These are phyloP conservation scores for Microhierax caerulescens DNA, from an alignment of 2,797 vertebrate species.

Conservation along the genomic window DNA sequence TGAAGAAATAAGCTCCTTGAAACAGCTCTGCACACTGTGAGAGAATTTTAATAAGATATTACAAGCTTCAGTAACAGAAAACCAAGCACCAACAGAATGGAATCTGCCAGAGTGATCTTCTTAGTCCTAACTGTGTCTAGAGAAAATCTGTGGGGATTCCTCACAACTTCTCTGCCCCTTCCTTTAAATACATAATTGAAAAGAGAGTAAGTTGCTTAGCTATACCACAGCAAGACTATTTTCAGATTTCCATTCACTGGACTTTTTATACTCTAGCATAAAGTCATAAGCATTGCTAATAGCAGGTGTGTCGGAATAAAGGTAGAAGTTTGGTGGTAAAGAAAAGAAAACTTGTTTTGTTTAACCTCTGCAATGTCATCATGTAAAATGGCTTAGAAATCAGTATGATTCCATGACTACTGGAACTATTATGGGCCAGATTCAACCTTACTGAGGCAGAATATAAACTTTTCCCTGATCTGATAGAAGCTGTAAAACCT, in stretches of 20 bases:
- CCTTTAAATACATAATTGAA: conserved; percentile 42
- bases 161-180: background rate
- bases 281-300: background rate
- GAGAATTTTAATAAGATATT: conserved; percentile 61
- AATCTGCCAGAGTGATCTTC: background rate
- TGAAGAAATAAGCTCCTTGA: conserved; percentile 44
- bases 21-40: conserved; percentile 30
- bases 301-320: background rate
- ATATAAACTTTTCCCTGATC: background rate
- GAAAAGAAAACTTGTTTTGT: background rate
- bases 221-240: background rate
- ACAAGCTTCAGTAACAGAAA: conserved; percentile 20
- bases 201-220: conserved; percentile 19
- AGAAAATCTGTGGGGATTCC: background rate
- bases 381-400: background rate
- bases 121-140: background rate
- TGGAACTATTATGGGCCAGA: background rate
- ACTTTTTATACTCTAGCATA: background rate
- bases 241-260: background rate
- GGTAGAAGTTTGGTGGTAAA: background rate
- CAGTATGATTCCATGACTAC: background rate
- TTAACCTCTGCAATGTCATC: background rate
- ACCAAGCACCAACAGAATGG: conserved; percentile 19
- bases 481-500: background rate
- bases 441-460: background rate